Evolutionary conservation across 2,888 invertebrate species (phyloP), one percentile per base, ranked within the genome.

Genomic region (Eupithecia subumbrata): DNA sequence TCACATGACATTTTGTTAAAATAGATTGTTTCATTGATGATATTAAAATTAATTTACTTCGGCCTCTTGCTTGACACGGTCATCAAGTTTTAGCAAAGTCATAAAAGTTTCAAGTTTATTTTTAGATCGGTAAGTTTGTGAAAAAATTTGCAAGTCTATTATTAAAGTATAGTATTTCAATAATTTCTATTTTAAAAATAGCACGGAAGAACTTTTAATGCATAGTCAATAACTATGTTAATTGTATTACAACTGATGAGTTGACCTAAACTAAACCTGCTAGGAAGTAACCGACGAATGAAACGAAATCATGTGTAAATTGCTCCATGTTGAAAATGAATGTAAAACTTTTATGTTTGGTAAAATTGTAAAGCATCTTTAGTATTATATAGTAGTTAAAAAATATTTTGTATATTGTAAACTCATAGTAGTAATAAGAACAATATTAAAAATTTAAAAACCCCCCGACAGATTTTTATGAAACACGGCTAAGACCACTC

Each of bases 1-100:
- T 56, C 56, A 56, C 4, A 12, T 56, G 25, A 60, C 22, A 56
- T 56, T 56, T 56, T 11, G 22, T 56, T 60, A 22, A 25, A 60
- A 60, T 25, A 60, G 60, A 56, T 56, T 22, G 56, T 60, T 60
- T 25, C 25, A 60, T 60, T 60, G 60, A 25, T 60, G 22, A 60
- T 60, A 60, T 60, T 60, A 14, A 60, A 60, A 60, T 60, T 25
- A 60, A 25, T 5, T 25, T 60, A 60, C 25, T 22, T 22, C 2
- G 56, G 22, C 22, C 56, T 56, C 56, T 22, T 22, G 22, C 11
- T 22, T 56, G 22, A 22, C 56, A 56, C 56, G 56, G 60, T 60
- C 60, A 25, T 60, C 60, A 22, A 25, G 60, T 25, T 25, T 60
- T 14, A 25, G 12, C 25, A 56, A 56, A 56, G 5, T 22, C 56